Evolutionary conservation across 2,113 vertebrate genomes (phyloP), one percentile per base, ranked within the genome.

Genomic region (Phyllopteryx taeniolatus): DNA sequence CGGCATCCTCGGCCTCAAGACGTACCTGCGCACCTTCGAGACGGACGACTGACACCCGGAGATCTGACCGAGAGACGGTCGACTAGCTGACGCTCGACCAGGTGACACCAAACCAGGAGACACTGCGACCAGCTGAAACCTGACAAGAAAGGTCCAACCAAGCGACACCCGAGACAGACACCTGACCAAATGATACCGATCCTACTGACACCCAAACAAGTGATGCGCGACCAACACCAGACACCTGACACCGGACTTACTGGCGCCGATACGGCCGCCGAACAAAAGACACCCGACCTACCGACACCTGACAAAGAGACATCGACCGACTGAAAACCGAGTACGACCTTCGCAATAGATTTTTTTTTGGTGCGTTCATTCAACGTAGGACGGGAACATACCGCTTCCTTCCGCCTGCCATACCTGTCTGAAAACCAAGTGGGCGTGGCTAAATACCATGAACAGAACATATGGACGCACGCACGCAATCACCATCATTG

Each of bases 21-120:
- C 98, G 72, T 94, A 94, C 86, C 86, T 99, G 94, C 94, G 95
- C 90, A 97, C 96, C 0, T 98, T 96, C 5, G 97, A 99, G 92
- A 92, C 92, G 8, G 94, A 98, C 79, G 94, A 96, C 91, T 99
- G 59, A 94, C 90, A 70, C 33, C 20, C 31, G 57, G 1, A 0
- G 5, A 27, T 20, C 53, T 10, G 20, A 22, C 8, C 53, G 20
- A 22, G 5, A 15, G 27, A 27, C 27, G 54, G 10, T 10, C 19
- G 54, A 22, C 8, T 10, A 9, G n/a, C n/a, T 13, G 54, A 57
- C 20, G 13, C 27, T 27, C 27, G 14, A 60, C 57, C 5, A 14
- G 8, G 20, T 2, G 57, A 27, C 27, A 33, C 57, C 57, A 8
- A 33, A 31, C 57, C 14, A 2, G 5, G 13, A 2, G 13, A 31